phyloP scores from a whole-genome alignment of 1,140 invertebrate species.

The Parapsyche elsis region DNA sequence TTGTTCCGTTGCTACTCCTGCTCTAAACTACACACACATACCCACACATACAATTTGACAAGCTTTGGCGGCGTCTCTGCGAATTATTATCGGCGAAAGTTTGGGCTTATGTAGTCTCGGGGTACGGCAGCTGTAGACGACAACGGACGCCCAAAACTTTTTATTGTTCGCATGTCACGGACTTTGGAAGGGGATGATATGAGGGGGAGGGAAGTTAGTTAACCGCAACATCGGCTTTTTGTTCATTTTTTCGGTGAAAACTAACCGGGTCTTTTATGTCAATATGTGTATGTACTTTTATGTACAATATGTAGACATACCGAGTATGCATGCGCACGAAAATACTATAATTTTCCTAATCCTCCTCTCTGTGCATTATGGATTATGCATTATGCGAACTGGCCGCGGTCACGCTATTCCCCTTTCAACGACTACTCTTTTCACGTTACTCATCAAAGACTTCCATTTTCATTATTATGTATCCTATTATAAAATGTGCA shows the following conservation, averaged over 20 bases:
- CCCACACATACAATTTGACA: background rate
- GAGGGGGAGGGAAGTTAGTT: background rate
- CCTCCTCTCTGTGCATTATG: too few species aligned
- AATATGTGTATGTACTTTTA: background rate
- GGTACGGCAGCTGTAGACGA: constrained; percentile 40
- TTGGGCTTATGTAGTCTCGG: background rate
- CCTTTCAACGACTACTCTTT: background rate
- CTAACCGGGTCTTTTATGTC: background rate
- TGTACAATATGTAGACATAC: background rate
- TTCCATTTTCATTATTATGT: too few species aligned
- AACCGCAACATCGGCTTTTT: constrained; percentile 10
- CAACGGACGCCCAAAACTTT: constrained; percentile 23
- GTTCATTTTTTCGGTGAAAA: background rate
- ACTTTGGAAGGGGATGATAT: background rate
- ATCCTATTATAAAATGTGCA: too few species aligned
- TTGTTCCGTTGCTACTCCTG: too few species aligned
- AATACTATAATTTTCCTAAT: background rate
- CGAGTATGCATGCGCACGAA: too few species aligned
- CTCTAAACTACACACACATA: too few species aligned
- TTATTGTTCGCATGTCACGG: constrained; percentile 12
- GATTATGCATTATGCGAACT: background rate
- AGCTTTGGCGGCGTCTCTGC: constrained; percentile 6
- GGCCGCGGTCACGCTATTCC: background rate
- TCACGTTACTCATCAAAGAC: too few species aligned
- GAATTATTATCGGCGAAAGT: constrained; percentile 37